Evolutionary conservation across 2,888 invertebrate genomes (phyloP), one percentile per base, ranked within the genome.

Genomic region (Drosophila paranaensis): DNA sequence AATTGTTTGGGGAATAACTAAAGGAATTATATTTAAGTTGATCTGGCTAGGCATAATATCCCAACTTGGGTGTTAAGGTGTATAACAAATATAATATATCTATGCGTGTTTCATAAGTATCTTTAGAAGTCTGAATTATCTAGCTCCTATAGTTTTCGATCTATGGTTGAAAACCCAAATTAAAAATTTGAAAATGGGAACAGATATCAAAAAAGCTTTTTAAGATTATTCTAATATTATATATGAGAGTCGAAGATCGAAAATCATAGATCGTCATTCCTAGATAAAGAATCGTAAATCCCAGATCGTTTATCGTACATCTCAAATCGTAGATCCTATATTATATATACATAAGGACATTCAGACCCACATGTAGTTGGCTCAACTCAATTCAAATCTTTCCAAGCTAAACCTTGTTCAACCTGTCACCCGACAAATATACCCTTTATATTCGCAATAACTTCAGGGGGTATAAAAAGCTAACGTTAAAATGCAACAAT

Each of bases 401-500:
- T n/a, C 20, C 20, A 20, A 20, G 2, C 20, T 20, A 20, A 20
- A 2, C 20, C 20, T 20, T 20, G 20, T n/a, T 2, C 46, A 46
- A 14, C 25, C 16, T 4, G 2, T 6, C 16, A 1, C 16, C 6
- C 0, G 33, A 16, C 33, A 11, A 16, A 40, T 40, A 54, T 54
- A 54, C 40, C 54, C 54, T 8, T 20, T 20, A 20, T 1, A 6
- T 14, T 25, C 25, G 4, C 37, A 53, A 37, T 14, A 13, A 8
- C 8, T 14, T 37, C 51, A 14, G 5, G 10, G 14, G 51, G 8
- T 37, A 37, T 14, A 16, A 25, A 25, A 4, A 51, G 37, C 11
- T 9, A 43, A 40, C n/a, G 25, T 16, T 46, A 27, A 63, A 42
- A n/a, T 68, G 68, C 40, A 68, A 58, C 58, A 62, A 80, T 57